Evolutionary conservation across 2,113 vertebrate species (phyloP).

Genomic region (Corvus cornix): DNA sequence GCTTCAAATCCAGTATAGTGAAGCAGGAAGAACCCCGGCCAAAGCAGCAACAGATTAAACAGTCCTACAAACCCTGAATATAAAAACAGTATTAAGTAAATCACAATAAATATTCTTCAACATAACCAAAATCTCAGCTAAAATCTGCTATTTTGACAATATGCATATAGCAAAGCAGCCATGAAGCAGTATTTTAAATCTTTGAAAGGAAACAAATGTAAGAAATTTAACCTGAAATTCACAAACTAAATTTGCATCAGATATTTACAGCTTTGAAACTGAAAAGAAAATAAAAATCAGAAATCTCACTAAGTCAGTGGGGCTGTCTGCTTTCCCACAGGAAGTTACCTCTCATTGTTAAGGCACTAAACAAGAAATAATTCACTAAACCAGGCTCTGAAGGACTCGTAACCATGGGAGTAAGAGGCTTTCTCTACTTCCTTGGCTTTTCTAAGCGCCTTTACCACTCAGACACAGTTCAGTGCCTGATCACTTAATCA

Average conservation of each 20-base stretch:
- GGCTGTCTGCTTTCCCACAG: background rate
- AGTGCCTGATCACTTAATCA: background rate
- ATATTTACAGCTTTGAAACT: background rate
- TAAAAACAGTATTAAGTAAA: background rate
- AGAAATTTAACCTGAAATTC: background rate
- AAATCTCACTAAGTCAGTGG: background rate
- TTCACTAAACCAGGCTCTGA: background rate
- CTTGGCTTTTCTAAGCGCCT: background rate
- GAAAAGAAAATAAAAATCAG: background rate
- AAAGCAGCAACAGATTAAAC: conserved; percentile 94
- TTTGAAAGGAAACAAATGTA: background rate
- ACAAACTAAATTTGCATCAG: background rate
- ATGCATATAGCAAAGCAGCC: background rate
- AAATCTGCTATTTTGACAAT: background rate
- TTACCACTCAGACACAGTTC: background rate
- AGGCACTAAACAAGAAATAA: background rate
- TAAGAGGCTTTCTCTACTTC: background rate
- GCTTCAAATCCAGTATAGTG: conserved; percentile 94
- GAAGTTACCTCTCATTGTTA: background rate
- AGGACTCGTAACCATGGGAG: background rate
- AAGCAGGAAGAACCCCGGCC: conserved; percentile 95
- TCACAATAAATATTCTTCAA: background rate
- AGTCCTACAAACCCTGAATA: conserved; percentile 91
- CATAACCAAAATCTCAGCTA: background rate
- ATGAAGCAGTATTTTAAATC: background rate